These are phyloP conservation scores for Protodeltote pygarga DNA, from an alignment of 2,888 invertebrate genomes.

Conservation along the genomic window DNA sequence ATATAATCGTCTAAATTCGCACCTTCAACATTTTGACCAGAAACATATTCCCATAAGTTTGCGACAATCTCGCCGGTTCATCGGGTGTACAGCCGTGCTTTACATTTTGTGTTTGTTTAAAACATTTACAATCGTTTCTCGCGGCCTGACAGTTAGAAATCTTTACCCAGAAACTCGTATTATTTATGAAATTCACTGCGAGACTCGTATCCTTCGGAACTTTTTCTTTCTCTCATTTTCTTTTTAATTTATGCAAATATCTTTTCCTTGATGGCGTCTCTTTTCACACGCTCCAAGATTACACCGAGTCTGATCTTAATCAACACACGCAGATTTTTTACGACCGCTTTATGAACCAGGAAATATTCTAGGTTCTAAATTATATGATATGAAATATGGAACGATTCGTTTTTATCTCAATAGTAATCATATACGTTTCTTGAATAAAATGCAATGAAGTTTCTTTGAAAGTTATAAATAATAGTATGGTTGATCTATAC, in stretches of 20 bases:
- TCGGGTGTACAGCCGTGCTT: constrained; percentile 37
- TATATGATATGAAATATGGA: constrained; percentile 42
- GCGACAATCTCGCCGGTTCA: constrained; percentile 39
- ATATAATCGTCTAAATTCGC: constrained; percentile 28
- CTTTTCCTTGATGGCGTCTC: constrained; percentile 66
- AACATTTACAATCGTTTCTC: constrained; percentile 44
- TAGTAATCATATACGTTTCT: constrained; percentile 46
- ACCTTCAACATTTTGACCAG: constrained; percentile 25
- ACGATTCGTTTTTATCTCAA: constrained; percentile 48
- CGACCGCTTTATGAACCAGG: constrained; percentile 64
- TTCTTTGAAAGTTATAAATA: constrained; percentile 41
- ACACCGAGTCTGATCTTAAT: constrained; percentile 64
- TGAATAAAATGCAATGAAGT: constrained; percentile 36
- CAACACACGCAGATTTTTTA: constrained; percentile 66
- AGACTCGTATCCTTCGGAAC: constrained; percentile 44
- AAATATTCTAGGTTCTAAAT: constrained; percentile 58
- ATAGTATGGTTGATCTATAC: too few relatives aligned
- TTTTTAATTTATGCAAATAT: constrained; percentile 56
- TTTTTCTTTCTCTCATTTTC: constrained; percentile 44
- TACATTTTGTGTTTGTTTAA: constrained; percentile 43
- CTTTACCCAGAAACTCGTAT: constrained; percentile 51
- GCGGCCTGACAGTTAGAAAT: constrained; percentile 46
- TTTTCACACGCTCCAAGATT: constrained; percentile 72
- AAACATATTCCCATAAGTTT: constrained; percentile 37
- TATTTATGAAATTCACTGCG: constrained; percentile 47